Percentiles rank a stretch among this genome's conserved stretches.
Evolutionary conservation across 2,113 vertebrate species (phyloP).

Genomic region (Corynorhinus townsendii): DNA sequence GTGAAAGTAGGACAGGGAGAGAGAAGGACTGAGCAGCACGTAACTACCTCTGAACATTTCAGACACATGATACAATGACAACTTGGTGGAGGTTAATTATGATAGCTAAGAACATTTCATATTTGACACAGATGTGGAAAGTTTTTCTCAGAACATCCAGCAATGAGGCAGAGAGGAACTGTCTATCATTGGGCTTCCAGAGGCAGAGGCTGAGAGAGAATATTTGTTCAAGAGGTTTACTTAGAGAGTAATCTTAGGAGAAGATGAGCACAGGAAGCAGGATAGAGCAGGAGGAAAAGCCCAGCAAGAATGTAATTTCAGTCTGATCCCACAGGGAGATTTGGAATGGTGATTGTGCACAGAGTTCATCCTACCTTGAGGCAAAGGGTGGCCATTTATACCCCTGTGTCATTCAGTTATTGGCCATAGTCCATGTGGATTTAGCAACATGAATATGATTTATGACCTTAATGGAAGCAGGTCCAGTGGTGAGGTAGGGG

Average conservation of each 20-base stretch:
- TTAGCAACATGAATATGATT: background rate
- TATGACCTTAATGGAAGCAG: background rate
- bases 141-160: background rate
- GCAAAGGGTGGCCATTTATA: background rate
- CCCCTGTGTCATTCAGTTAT: background rate
- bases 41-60: background rate
- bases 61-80: background rate
- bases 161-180: background rate
- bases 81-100: background rate
- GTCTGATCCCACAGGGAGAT: background rate
- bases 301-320: background rate
- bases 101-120: background rate
- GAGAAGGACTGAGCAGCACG: background rate
- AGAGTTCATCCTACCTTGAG: background rate
- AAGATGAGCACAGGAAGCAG: background rate
- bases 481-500: background rate
- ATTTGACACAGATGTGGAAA: background rate
- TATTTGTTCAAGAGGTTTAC: background rate
- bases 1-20: background rate
- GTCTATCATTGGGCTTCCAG: background rate
- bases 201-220: background rate
- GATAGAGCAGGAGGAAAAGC: background rate
- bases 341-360: too few species aligned
- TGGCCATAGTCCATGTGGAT: accelerated
- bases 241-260: background rate